Evolutionary conservation across 2,113 vertebrate species (phyloP).

Genomic region (Hassar affinis): DNA sequence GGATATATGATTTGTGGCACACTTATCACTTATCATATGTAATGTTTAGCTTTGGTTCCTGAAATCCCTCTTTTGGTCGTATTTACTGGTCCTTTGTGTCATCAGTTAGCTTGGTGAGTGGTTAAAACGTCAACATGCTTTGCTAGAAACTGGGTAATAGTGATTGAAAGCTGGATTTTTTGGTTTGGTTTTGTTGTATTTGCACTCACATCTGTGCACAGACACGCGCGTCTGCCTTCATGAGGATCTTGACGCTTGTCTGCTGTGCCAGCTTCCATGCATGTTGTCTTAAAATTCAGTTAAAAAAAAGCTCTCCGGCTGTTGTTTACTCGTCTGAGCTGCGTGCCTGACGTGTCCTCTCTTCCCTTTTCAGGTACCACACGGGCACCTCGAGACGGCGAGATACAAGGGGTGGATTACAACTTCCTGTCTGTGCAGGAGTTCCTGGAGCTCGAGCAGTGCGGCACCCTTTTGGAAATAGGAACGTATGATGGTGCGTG

Average conservation of each 20-base stretch:
- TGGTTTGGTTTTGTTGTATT: neutral
- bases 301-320: neutral
- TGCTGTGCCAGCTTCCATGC: too few relatives aligned
- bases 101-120: neutral
- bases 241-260: neutral
- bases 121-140: neutral
- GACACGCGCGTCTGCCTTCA: neutral
- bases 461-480: slow-evolving; percentile 92
- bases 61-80: neutral
- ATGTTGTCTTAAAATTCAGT: neutral
- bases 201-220: too few relatives aligned
- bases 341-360: slow-evolving; percentile 30
- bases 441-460: slow-evolving; percentile 87
- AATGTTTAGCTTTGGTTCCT: neutral
- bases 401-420: slow-evolving; percentile 94
- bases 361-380: slow-evolving; percentile 82
- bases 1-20: neutral
- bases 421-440: slow-evolving; percentile 92
- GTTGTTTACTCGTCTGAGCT: neutral
- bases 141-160: neutral
- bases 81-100: neutral
- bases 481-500: slow-evolving; percentile 93
- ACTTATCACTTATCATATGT: neutral
- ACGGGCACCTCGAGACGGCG: slow-evolving; percentile 87
- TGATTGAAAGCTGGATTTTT: neutral